Evolutionary conservation across 2,113 vertebrate species (phyloP), one percentile per base, ranked within the genome.

Genomic region (Calypte anna): DNA sequence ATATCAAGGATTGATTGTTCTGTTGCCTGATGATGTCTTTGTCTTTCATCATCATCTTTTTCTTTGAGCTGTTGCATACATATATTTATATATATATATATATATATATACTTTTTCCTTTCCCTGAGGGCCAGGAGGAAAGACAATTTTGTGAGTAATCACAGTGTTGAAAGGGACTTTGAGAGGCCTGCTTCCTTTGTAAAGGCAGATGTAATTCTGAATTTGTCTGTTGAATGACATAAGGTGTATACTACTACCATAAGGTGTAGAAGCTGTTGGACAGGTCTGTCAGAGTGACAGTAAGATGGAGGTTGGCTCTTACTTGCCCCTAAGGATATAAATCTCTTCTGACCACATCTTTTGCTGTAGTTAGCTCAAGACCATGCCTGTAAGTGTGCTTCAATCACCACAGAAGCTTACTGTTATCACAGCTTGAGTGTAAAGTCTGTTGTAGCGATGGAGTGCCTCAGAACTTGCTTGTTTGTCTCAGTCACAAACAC

Each of bases 261-360:
- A 31, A 87, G 31, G 36, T 64, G 58, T 58, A 54, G 74, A 67
- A 88, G 96, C 84, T 83, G 90, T 95, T 87, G 88, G 66, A 75
- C 85, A 82, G 40, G 91, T 95, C 70, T 0, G 0, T 68, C 73
- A 68, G 28, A 80, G 58, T 75, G 81, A 73, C 79, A 76, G 46
- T 27, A 40, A 16, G 76, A 61, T 68, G 36, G 46, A 83, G 13
- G 27, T 36, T 70, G 48, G 70, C 31, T 80, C 88, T 87, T 82
- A 27, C 33, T 86, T 12, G 70, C 21, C 63, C 96, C 91, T 55
- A 70, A 89, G 90, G 92, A 67, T 74, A 64, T 33, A 76, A 81
- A 68, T 93, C 66, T 91, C 73, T 91, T 85, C 57, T 83, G 61
- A 91, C 66, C 50, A 36, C 46, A 51, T 79, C 81, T 94, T 86